phyloP scores from a whole-genome alignment of 2,113 vertebrate genomes.

The Nerophis ophidion region DNA sequence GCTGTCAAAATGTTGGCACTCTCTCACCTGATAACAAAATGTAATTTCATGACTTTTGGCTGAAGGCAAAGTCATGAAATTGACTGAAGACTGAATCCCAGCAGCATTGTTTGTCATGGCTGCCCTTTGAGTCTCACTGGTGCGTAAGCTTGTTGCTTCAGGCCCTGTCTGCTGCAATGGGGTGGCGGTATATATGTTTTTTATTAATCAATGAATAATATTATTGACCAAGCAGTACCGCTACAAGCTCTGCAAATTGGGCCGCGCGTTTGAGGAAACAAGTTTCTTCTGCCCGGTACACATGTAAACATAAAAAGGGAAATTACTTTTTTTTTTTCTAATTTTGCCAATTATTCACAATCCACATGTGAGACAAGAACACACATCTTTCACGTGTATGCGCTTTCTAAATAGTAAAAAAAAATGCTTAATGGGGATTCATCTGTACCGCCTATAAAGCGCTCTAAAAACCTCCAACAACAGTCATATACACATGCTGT shows the following conservation, averaged over 20 bases:
- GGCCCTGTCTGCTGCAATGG: slow-evolving; percentile 42
- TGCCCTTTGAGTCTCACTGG: slow-evolving; percentile 53
- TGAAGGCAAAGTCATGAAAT: slow-evolving; percentile 56
- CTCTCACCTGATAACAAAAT: slow-evolving; percentile 49
- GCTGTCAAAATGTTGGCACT: slow-evolving; percentile 37
- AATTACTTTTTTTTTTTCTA: no score
- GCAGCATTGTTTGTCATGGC: slow-evolving; percentile 50
- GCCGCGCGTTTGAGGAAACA: slow-evolving; percentile 42
- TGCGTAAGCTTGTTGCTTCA: slow-evolving; percentile 38
- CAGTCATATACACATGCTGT: no score
- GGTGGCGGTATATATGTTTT: slow-evolving; percentile 14
- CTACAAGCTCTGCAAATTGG: slow-evolving; percentile 44
- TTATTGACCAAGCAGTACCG: slow-evolving; percentile 42
- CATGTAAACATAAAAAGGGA: no score
- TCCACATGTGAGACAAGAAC: no score
- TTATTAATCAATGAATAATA: slow-evolving; percentile 59
- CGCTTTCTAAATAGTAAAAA: no score
- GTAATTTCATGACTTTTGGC: slow-evolving; percentile 57
- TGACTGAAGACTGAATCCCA: slow-evolving; percentile 40
- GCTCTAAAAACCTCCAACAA: no score
- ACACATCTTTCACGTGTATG: no score
- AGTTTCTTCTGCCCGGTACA: background rate
- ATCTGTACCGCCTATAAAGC: no score
- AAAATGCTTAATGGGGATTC: no score
- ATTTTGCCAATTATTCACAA: no score